Evolutionary conservation across 2,888 invertebrate species (phyloP).

Genomic region (Amphipyra tragopoginis): DNA sequence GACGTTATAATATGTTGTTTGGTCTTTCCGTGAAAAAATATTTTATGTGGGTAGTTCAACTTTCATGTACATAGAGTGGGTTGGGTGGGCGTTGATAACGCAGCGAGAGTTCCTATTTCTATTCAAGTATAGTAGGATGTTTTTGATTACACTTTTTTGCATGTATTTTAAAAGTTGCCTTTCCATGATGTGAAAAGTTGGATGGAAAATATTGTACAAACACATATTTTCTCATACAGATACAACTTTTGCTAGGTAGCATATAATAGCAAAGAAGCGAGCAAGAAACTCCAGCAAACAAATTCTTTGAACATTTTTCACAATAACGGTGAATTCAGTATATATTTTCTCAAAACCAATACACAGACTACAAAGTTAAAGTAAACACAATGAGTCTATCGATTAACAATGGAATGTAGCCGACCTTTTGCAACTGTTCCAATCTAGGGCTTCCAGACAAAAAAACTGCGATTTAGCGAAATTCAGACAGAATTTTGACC

Average conservation of each 20-base stretch:
- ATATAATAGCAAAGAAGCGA: background rate
- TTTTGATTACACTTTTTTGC: too few relatives aligned
- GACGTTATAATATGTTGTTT: too few relatives aligned
- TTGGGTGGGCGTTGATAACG: too few relatives aligned
- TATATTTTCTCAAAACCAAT: conserved; percentile 24
- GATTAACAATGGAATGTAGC: conserved; percentile 46
- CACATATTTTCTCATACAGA: too few relatives aligned
- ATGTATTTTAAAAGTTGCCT: too few relatives aligned
- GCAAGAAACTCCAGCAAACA: conserved; percentile 2
- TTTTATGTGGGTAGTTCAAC: too few relatives aligned
- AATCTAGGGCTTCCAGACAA: conserved; percentile 48
- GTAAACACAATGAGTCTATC: conserved; percentile 43
- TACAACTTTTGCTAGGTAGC: background rate
- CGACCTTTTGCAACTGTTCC: conserved; percentile 39
- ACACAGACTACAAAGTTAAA: conserved; percentile 16
- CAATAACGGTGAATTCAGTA: conserved; percentile 6
- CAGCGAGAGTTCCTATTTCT: too few relatives aligned
- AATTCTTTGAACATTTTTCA: background rate
- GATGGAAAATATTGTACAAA: too few relatives aligned
- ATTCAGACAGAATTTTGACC: conserved; percentile 23
- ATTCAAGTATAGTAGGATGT: too few relatives aligned
- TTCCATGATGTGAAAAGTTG: too few relatives aligned
- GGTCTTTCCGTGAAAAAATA: too few relatives aligned
- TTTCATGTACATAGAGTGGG: too few relatives aligned
- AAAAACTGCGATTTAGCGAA: conserved; percentile 20